Conservation (phyloP, 2,113 vertebrate species). For the Tragelaphus buxtoni region DNA sequence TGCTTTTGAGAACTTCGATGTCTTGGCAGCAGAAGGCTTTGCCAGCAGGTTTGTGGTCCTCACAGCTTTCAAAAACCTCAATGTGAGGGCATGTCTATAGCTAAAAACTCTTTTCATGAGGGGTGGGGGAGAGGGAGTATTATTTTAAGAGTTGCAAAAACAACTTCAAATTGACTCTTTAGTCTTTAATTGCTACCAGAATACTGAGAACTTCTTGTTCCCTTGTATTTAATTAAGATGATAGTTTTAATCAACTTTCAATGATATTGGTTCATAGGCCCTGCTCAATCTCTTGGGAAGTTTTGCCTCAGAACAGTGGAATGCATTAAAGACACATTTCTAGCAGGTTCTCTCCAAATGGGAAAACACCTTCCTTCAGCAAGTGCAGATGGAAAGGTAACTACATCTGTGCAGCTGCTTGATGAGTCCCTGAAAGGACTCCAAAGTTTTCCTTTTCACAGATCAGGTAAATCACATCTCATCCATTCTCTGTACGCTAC, state of each 20-base stretch:
- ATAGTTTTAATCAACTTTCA: slow-evolving; percentile 77
- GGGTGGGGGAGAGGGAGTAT: background rate
- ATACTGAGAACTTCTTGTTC: slow-evolving; percentile 70
- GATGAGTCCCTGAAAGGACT: background rate
- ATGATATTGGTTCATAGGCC: slow-evolving; percentile 52
- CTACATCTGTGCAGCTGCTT: background rate
- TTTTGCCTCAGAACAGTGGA: slow-evolving; percentile 38
- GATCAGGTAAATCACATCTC: background rate
- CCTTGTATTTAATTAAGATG: slow-evolving; percentile 75
- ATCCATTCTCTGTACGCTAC: background rate
- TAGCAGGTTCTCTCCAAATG: background rate
- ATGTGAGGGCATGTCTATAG: slow-evolving; percentile 53
- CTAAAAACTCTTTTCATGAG: slow-evolving; percentile 63
- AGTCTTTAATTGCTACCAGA: slow-evolving; percentile 73
- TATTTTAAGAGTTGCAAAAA: slow-evolving; percentile 72
- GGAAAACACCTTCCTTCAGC: background rate
- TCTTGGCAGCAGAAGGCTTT: slow-evolving; percentile 74
- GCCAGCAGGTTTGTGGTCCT: slow-evolving; percentile 79
- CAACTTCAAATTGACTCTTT: slow-evolving; percentile 76
- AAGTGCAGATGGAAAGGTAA: background rate
- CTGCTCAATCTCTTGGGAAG: slow-evolving; percentile 40
- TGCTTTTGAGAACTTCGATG: slow-evolving; percentile 74
- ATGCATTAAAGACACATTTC: slow-evolving; percentile 54
- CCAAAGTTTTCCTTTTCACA: background rate
- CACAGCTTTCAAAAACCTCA: slow-evolving; percentile 70